These are phyloP conservation scores for Steatornis caripensis DNA, from an alignment of 2,113 vertebrate genomes.

Conservation along the genomic window DNA sequence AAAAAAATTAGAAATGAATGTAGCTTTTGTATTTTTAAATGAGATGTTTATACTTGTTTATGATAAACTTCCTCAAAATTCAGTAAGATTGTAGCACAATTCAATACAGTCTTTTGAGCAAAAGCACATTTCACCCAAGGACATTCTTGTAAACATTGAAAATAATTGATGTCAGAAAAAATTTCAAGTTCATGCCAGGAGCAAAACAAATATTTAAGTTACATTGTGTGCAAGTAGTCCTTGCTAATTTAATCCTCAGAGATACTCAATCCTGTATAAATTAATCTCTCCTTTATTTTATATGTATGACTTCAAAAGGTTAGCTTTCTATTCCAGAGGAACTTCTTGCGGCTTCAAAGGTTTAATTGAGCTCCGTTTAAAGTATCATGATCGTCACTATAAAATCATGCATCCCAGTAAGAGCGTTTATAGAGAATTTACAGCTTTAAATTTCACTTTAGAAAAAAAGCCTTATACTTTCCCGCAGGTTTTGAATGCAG, in stretches of 20 bases:
- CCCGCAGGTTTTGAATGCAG: constrained; percentile 77
- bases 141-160: constrained; percentile 20
- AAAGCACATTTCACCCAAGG: neutral
- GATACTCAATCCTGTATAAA: constrained; percentile 19
- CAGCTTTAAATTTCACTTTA: constrained; percentile 75
- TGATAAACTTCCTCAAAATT: neutral
- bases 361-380: constrained; percentile 73
- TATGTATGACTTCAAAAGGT: constrained; percentile 35
- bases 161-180: neutral
- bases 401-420: constrained; percentile 71
- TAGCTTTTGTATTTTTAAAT: neutral
- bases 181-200: constrained; percentile 37
- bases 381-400: constrained; percentile 68
- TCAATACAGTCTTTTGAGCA: neutral
- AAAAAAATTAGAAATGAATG: too few species aligned
- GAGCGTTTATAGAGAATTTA: constrained; percentile 69
- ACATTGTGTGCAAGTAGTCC: neutral
- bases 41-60: neutral
- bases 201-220: constrained; percentile 56
- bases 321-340: constrained; percentile 51
- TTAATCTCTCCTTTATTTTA: constrained; percentile 41
- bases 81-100: neutral
- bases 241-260: constrained; percentile 35
- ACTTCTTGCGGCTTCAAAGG: constrained; percentile 66
- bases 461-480: constrained; percentile 70